These are phyloP conservation scores for Dryobates pubescens DNA, from an alignment of 2,797 vertebrate species.

Conservation along the genomic window DNA sequence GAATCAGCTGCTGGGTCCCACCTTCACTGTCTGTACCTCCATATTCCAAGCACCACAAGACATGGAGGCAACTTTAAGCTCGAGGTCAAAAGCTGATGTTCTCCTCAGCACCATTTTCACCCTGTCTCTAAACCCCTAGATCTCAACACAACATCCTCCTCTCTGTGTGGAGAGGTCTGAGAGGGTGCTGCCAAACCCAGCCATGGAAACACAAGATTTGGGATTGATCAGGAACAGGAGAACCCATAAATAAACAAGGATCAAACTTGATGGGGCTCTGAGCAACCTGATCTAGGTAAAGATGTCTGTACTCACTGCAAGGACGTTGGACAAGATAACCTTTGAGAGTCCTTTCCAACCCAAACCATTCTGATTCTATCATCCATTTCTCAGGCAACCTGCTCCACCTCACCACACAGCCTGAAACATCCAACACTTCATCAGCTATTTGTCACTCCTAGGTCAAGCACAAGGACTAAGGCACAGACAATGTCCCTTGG, in stretches of 20 bases:
- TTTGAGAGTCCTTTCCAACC: no score
- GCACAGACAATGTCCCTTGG: not conserved
- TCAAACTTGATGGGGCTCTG: no score
- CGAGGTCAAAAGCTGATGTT: not conserved
- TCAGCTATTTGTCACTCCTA: not conserved
- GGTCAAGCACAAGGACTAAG: not conserved
- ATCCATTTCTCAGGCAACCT: not conserved
- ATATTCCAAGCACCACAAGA: accelerated
- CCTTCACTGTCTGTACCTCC: accelerated
- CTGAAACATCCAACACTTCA: not conserved
- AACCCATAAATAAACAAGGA: accelerated
- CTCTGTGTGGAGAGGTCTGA: accelerated
- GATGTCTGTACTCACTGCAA: no score
- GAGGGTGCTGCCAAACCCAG: not conserved
- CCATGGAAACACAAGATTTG: not conserved
- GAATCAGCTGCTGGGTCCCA: not conserved
- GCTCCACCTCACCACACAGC: accelerated
- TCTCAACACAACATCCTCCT: not conserved
- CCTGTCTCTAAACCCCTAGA: not conserved
- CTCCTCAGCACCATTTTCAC: no score
- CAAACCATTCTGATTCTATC: no score
- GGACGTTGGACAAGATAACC: no score
- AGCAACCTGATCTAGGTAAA: no score
- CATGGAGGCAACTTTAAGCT: not conserved
- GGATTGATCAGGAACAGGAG: not conserved